phyloP scores from a whole-genome alignment of 2,113 vertebrate genomes.

The Amblyopsis rosae region DNA sequence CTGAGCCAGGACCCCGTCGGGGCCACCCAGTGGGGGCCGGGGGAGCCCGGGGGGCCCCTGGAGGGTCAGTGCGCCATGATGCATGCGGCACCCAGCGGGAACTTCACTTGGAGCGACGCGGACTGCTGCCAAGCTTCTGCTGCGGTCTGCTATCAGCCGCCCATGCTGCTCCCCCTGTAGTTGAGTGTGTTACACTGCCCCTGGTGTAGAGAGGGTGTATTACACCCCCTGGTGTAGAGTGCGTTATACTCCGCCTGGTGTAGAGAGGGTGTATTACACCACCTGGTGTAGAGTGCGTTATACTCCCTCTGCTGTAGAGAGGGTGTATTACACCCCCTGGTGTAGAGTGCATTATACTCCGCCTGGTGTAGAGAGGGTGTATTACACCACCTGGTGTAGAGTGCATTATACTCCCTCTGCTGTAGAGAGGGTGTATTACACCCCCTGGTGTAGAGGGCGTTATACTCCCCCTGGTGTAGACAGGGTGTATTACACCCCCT shows the following conservation, averaged over 20 bases:
- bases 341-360: not conserved
- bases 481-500: no score
- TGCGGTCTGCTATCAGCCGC: slow-evolving; percentile 49
- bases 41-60: slow-evolving; percentile 17
- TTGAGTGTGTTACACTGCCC: not conserved
- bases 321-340: no score
- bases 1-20: accelerated
- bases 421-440: no score
- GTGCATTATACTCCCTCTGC: no score
- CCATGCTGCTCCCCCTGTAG: not conserved
- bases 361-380: no score
- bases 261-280: no score
- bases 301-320: not conserved
- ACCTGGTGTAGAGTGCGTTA: not conserved
- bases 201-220: no score
- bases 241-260: not conserved
- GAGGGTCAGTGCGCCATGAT: slow-evolving; percentile 57
- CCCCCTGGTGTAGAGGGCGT: no score
- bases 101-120: slow-evolving; percentile 44
- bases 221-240: no score
- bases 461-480: no score
- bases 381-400: no score
- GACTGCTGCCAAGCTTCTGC: slow-evolving; percentile 52
- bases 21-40: slow-evolving; percentile 44
- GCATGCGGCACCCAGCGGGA: not conserved